Evolutionary conservation across 2,113 vertebrate genomes (phyloP).

Genomic region (Paradisaea rubra): DNA sequence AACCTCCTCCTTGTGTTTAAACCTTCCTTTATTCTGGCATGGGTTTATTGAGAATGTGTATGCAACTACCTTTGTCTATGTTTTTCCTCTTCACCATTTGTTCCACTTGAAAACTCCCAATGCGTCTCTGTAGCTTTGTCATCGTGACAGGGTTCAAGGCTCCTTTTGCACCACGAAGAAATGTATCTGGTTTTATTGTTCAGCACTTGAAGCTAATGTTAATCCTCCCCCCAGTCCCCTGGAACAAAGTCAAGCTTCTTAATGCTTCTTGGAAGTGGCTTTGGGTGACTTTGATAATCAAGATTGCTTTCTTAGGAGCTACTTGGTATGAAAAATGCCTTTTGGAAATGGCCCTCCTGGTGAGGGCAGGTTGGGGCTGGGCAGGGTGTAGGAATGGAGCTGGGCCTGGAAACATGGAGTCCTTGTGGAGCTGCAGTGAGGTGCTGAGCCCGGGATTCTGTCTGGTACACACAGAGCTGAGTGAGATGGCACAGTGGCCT

Average conservation of each 20-base stretch:
- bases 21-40: neutral
- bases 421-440: neutral
- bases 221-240: neutral
- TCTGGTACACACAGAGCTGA: fast-evolving
- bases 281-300: neutral
- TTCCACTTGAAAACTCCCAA: neutral
- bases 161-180: neutral
- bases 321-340: neutral
- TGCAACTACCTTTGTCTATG: neutral
- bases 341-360: neutral
- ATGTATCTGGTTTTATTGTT: neutral
- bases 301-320: neutral
- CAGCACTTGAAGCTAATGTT: neutral
- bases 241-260: neutral
- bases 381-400: neutral
- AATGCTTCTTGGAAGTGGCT: neutral
- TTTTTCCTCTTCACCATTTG: neutral
- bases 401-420: neutral
- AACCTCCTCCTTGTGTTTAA: neutral
- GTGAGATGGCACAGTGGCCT: too few relatives aligned
- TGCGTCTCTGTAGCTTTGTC: neutral
- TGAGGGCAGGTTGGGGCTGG: neutral
- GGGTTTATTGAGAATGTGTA: neutral
- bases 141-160: neutral
- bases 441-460: fast-evolving